phyloP scores from a whole-genome alignment of 2,888 invertebrate genomes.

The Drosophila antonietae region DNA sequence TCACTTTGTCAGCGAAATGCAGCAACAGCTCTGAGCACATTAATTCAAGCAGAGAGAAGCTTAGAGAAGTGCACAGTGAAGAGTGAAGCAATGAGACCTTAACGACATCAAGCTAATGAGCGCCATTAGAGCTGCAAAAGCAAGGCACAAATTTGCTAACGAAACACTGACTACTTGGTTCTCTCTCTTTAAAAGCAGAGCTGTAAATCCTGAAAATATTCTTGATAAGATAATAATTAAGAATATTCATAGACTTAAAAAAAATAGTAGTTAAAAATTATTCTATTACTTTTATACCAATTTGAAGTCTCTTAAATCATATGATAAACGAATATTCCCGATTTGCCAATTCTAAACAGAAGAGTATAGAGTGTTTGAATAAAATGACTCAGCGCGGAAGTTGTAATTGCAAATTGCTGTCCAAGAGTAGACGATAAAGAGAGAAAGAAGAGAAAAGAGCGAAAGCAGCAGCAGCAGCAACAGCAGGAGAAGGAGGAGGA shows the following conservation, averaged over 20 bases:
- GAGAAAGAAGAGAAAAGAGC: conserved; percentile 3
- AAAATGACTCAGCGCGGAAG: conserved; percentile 67
- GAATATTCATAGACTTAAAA: too few species aligned
- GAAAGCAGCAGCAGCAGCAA: conserved; percentile 8
- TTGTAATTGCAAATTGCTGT: conserved; percentile 62
- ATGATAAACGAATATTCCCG: background rate
- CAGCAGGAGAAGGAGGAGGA: background rate
- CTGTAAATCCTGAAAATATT: too few species aligned
- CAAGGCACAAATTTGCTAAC: background rate
- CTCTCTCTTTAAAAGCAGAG: background rate
- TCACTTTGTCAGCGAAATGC: conserved; percentile 31
- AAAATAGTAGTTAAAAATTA: too few species aligned
- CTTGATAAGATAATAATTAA: background rate
- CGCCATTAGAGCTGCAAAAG: conserved; percentile 43
- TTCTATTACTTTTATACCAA: background rate
- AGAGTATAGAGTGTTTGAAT: conserved; percentile 2
- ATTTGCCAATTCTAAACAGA: background rate
- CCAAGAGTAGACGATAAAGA: conserved; percentile 2
- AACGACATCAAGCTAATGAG: conserved; percentile 56
- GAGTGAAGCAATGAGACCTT: conserved; percentile 8
- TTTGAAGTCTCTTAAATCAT: background rate
- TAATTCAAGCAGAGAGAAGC: conserved; percentile 8
- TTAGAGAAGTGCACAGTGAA: background rate
- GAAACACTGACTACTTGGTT: background rate
- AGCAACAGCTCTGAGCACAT: conserved; percentile 17